Evolutionary conservation across 2,888 invertebrate genomes (phyloP), one percentile per base, ranked within the genome.

Genomic region (Drosophila bunnanda): DNA sequence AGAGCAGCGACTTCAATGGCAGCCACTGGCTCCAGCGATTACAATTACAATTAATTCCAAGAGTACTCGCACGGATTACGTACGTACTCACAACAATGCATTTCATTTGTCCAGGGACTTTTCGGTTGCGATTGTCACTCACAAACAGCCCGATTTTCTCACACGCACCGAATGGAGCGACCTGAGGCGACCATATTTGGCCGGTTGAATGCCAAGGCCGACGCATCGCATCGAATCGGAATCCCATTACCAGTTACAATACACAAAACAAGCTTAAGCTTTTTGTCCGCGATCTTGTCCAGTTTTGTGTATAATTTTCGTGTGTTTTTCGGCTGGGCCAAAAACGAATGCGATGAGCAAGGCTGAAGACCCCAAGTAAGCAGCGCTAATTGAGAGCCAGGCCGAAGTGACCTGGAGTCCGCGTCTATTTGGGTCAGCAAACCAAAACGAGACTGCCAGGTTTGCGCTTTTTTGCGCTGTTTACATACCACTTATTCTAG

Each of bases 191-290:
- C 89, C 86, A 82, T 88, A 88, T 86, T 88, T 85, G 85, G 83
- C 61, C 68, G 61, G 77, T 73, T 80, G 85, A 86, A 86, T 86
- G 89, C 89, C 85, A 86, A 89, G 85, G 89, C 71, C 83, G 50
- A 57, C 67, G 77, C 72, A 76, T 61, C 62, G 52, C 46, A 46
- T 46, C 25, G 28, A 17, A n/a, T 46, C 28, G 12, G 46, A 76
- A 60, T 53, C 73, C 70, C 68, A 78, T 85, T 79, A 74, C 73
- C 67, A 82, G 72, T 61, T 87, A 83, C 76, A 80, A 71, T 66
- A 64, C 68, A 82, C 70, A 60, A 53, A 71, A 61, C 61, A 73
- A 61, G 54, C 50, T 55, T 32, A 25, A 65, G 56, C 76, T 75
- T 57, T 75, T 74, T 75, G 65, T 50, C 57, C 62, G 54, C 53